phyloP scores from a whole-genome alignment of 2,113 vertebrate species.

The Odobenus rosmarus region DNA sequence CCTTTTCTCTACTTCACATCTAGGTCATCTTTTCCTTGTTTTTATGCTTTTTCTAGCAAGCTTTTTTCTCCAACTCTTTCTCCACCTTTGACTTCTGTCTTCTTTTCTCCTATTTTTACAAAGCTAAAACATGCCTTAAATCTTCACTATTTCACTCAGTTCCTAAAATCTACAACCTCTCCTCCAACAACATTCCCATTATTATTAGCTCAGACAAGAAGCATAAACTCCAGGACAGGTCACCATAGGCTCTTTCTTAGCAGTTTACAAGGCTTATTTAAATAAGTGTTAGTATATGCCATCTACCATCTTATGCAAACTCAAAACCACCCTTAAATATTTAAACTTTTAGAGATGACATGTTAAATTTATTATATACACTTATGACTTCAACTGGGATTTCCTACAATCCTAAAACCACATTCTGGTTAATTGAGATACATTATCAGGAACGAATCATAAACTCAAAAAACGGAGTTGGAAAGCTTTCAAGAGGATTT shows the following conservation, averaged over 20 bases:
- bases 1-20: not conserved
- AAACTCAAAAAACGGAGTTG: not conserved
- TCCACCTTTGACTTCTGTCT: not conserved
- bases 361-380: not conserved
- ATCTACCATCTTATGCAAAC: not conserved
- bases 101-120: not conserved
- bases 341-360: constrained; percentile 6
- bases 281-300: not conserved
- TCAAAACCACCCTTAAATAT: constrained; percentile 25
- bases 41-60: not conserved
- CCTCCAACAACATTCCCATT: not conserved
- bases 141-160: not conserved
- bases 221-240: not conserved
- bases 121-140: constrained; percentile 11
- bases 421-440: constrained; percentile 6
- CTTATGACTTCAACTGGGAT: not conserved
- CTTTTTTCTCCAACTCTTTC: not conserved
- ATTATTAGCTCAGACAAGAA: not conserved
- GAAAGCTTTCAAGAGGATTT: constrained; percentile 33
- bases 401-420: constrained; percentile 14
- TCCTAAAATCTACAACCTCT: constrained; percentile 32
- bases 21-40: constrained; percentile 12
- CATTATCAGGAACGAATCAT: not conserved
- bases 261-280: not conserved
- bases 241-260: not conserved